Conservation (phyloP, 2,113 vertebrate species). For the Sapayoa aenigma region DNA sequence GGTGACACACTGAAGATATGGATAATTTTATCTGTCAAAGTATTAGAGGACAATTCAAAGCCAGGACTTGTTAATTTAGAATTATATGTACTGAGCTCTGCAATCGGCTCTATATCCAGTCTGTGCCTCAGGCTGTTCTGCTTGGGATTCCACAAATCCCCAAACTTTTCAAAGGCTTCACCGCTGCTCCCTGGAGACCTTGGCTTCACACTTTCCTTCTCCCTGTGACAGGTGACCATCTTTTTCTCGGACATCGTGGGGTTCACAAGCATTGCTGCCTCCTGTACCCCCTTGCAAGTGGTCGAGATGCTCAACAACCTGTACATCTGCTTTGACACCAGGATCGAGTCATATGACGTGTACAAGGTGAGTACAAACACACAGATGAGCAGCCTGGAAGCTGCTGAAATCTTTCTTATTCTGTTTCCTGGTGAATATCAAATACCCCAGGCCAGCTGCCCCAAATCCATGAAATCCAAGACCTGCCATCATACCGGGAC, state of each 20-base stretch:
- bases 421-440: not conserved
- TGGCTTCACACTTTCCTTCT: not conserved
- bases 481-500: rapidly evolving
- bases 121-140: not conserved
- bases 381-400: not conserved
- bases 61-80: not conserved
- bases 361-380: slow-evolving; percentile 78
- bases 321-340: slow-evolving; percentile 86
- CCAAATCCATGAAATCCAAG: not conserved
- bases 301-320: slow-evolving; percentile 90
- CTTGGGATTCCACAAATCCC: not conserved
- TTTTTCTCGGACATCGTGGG: slow-evolving; percentile 91
- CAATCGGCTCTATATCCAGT: rapidly evolving
- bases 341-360: slow-evolving; percentile 87
- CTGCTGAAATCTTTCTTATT: not conserved
- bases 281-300: slow-evolving; percentile 85
- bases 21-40: not conserved
- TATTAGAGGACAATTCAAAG: not conserved
- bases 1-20: not conserved
- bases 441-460: not conserved
- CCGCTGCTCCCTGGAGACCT: not conserved
- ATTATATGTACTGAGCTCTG: not conserved
- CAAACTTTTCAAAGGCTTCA: not conserved
- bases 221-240: slow-evolving; percentile 80
- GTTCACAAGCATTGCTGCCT: slow-evolving; percentile 87